phyloP scores from a whole-genome alignment of 2,888 invertebrate genomes.

The Calliphora vomitoria region DNA sequence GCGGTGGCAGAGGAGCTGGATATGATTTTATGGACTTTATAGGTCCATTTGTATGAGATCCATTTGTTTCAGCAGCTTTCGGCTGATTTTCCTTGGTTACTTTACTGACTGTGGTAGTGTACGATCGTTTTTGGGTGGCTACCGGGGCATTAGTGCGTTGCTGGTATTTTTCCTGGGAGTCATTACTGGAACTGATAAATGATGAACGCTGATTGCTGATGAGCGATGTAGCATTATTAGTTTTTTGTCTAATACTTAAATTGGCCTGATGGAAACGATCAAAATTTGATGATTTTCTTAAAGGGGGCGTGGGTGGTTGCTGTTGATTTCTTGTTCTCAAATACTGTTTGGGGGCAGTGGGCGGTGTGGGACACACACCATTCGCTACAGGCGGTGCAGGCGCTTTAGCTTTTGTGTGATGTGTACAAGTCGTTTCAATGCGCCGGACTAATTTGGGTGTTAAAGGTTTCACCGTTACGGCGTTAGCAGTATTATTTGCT shows the following conservation, averaged over 20 bases:
- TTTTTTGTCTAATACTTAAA: slow-evolving; percentile 77
- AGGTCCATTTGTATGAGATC: slow-evolving; percentile 62
- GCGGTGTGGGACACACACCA: slow-evolving; percentile 63
- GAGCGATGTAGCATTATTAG: slow-evolving; percentile 49
- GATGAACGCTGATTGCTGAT: slow-evolving; percentile 76
- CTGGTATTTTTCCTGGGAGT: slow-evolving; percentile 79
- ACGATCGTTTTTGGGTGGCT: slow-evolving; percentile 82
- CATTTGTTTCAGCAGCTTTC: slow-evolving; percentile 68
- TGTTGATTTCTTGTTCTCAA: slow-evolving; percentile 76
- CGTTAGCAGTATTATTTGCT: slow-evolving; percentile 25
- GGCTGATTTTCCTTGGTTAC: slow-evolving; percentile 83
- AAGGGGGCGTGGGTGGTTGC: slow-evolving; percentile 70
- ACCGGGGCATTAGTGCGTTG: slow-evolving; percentile 55
- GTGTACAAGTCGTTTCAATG: slow-evolving; percentile 80
- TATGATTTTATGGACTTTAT: slow-evolving; percentile 78
- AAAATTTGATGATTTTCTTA: slow-evolving; percentile 74
- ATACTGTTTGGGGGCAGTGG: slow-evolving; percentile 77
- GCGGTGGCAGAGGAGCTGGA: slow-evolving; percentile 79
- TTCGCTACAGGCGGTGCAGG: slow-evolving; percentile 58
- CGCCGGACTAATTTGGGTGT: slow-evolving; percentile 84
- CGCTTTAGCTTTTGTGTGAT: slow-evolving; percentile 60
- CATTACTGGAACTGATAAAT: slow-evolving; percentile 77
- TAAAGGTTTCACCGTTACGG: slow-evolving; percentile 80
- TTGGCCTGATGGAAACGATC: slow-evolving; percentile 77
- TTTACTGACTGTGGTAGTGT: slow-evolving; percentile 78